Evolutionary conservation across 2,888 invertebrate species (phyloP), one percentile per base, ranked within the genome.

Genomic region (Antheraea assamensis): DNA sequence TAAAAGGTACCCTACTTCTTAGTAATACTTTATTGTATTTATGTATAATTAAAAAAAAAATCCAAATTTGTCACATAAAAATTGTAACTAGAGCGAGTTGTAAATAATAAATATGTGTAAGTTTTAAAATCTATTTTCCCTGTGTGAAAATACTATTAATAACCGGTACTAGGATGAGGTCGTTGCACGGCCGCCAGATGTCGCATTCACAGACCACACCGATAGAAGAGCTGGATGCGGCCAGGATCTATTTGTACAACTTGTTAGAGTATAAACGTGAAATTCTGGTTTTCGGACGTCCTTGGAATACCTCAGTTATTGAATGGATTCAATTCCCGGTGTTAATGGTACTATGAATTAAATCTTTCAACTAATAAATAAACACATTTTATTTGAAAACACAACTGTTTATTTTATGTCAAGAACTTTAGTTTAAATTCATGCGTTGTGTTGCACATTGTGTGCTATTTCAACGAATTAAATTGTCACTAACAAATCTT

Each of bases 161-260:
- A 79, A 80, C 81, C 78, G 80, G 81, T 81, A 80, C 75, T 47
- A 73, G 71, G n/a, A 49, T 61, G 79, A 78, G 81, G 81, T 81
- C 79, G 79, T 75, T 71, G 80, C 73, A 76, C 80, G 79, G 75
- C 74, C 75, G 73, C 80, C 81, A 80, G 81, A 80, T 81, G 81
- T 79, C 72, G 74, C 52, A 30, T 71, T 27, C 61, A 55, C 74
- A 70, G 77, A 76, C 74, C 78, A 77, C 79, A 73, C 74, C 73
- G 73, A 72, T 73, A 70, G 49, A 27, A 64, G 64, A 49, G 52
- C 71, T 74, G 73, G 68, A 74, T 74, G 58, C 49, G 30, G 21
- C 68, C 52, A 15, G 31, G 66, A 71, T 74, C 66, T 71, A 71
- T 74, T 74, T 71, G 71, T 71, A 64, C 47, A 71, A 68, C 71